Conservation (phyloP, 2,888 invertebrate genomes). For the Dichetophora obliterata region DNA sequence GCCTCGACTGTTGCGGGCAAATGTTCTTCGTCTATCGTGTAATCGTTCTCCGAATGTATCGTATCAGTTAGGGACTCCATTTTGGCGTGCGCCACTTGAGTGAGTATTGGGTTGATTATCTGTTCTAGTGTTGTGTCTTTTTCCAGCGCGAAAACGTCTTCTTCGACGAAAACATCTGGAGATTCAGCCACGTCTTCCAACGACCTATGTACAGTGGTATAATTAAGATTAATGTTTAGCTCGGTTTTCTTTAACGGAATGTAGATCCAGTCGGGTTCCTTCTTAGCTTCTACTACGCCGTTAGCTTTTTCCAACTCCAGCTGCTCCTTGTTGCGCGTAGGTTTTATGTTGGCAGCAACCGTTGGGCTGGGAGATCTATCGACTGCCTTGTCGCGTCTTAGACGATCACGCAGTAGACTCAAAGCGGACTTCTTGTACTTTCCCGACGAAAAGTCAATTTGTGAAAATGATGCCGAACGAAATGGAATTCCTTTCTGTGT, state of each 20-base stretch:
- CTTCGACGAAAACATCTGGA: slow-evolving; percentile 63
- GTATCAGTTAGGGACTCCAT: slow-evolving; percentile 66
- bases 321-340: neutral
- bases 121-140: slow-evolving; percentile 47
- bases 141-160: slow-evolving; percentile 42
- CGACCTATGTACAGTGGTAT: slow-evolving; percentile 58
- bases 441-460: slow-evolving; percentile 81
- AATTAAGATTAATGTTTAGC: slow-evolving; percentile 60
- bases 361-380: slow-evolving; percentile 56
- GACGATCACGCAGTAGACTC: slow-evolving; percentile 64
- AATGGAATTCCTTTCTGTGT: slow-evolving; percentile 79
- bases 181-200: slow-evolving; percentile 62
- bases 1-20: slow-evolving; percentile 49
- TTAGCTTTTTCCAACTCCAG: slow-evolving; percentile 43
- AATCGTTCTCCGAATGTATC: slow-evolving; percentile 62
- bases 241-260: slow-evolving; percentile 62
- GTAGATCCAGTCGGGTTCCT: slow-evolving; percentile 60
- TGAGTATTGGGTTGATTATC: slow-evolving; percentile 20
- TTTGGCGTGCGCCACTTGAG: slow-evolving; percentile 61
- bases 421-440: slow-evolving; percentile 72
- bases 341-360: neutral
- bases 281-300: neutral
- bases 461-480: slow-evolving; percentile 89
- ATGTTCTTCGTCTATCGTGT: slow-evolving; percentile 53
- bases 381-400: slow-evolving; percentile 63